Evolutionary conservation across 2,888 invertebrate species (phyloP), one percentile per base, ranked within the genome.

Genomic region (Micropterix aruncella): DNA sequence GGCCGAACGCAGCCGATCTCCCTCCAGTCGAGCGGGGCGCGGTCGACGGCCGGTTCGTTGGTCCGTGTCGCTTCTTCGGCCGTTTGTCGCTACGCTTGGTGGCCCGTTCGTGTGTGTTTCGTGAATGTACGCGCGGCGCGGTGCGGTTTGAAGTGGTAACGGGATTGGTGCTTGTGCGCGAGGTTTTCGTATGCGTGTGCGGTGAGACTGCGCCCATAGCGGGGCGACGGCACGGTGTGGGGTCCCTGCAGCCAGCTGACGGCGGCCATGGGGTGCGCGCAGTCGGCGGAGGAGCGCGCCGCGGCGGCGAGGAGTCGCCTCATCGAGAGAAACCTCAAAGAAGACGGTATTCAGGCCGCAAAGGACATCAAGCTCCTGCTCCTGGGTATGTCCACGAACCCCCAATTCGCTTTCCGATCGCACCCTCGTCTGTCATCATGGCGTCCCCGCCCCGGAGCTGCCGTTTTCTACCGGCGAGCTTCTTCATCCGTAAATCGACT

Each of bases 231-330:
- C 36, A 39, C 41, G 46, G 51, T 57, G 65, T 67, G 65, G 65
- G 64, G 65, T 67, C 63, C 61, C 61, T 66, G 64, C 53, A 61
- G 60, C 58, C 60, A 61, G 60, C 59, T 63, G 71, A 67, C 66
- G 65, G 69, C 70, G 69, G 69, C 65, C 63, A 97, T 97, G 96
- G 97, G 97, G 75, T 97, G 97, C 80, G 93, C 96, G 70, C 91
- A 96, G 84, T 96, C 95, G 73, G 95, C 96, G 59, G 97, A 99
- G 74, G 97, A 99, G 77, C 81, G 96, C 74, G 93, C 92, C 64
- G 97, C 97, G 62, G 82, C 92, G 70, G 97, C 95, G 70, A 83
- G 96, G 68, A 94, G 91, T 76, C 90, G 91, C 73, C 85, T 88
- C 70, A 97, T 99, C 63, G 97, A 99, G 74, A 92, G 90, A 70